phyloP scores from a whole-genome alignment of 1,140 invertebrate species.

The Mactra quadrangularis region DNA sequence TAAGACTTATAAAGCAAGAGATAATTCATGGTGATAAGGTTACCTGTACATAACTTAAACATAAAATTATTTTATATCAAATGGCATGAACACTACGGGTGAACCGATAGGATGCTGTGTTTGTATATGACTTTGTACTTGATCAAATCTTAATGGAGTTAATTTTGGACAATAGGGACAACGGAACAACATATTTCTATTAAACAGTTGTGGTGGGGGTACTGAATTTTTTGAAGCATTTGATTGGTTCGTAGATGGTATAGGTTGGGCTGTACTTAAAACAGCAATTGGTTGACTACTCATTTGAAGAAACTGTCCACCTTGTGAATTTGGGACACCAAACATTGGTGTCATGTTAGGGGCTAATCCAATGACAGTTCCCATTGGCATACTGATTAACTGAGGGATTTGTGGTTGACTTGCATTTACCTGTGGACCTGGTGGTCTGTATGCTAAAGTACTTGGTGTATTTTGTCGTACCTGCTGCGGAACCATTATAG shows the following conservation, averaged over 20 bases:
- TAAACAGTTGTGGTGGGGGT: slow-evolving; percentile 18
- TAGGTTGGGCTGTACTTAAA: not conserved
- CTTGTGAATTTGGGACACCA: slow-evolving; percentile 5
- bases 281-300: not conserved
- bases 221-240: not conserved
- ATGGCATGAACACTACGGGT: slow-evolving; percentile 37
- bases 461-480: slow-evolving; percentile 39
- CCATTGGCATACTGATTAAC: slow-evolving; percentile 44
- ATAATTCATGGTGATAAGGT: too few relatives aligned
- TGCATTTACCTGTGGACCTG: slow-evolving; percentile 34
- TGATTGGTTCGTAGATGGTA: not conserved
- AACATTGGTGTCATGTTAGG: slow-evolving; percentile 38
- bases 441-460: slow-evolving; percentile 40
- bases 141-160: slow-evolving; percentile 38
- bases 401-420: slow-evolving; percentile 26
- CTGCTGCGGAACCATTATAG: slow-evolving; percentile 46
- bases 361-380: slow-evolving; percentile 20
- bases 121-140: slow-evolving; percentile 57
- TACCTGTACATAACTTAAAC: too few relatives aligned
- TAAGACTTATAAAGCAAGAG: too few relatives aligned
- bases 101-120: slow-evolving; percentile 37
- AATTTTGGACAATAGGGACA: slow-evolving; percentile 59
- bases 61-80: slow-evolving; percentile 26
- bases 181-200: slow-evolving; percentile 27
- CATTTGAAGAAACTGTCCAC: slow-evolving; percentile 12